Conservation (phyloP, 2,888 invertebrate genomes). For the Drosophila stalkeri region DNA sequence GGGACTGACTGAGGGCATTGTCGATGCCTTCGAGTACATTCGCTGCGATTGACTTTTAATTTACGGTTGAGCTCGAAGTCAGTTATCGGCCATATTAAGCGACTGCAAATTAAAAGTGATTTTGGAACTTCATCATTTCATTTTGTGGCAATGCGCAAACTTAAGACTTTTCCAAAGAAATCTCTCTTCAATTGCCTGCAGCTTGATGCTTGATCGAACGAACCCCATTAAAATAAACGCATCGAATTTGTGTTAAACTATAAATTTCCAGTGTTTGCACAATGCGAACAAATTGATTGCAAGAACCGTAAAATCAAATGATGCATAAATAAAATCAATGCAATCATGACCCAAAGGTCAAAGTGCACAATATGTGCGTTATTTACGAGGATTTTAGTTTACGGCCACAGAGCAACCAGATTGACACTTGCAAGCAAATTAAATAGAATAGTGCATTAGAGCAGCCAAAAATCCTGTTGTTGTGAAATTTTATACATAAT, state of each 20-base stretch:
- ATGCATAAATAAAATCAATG: constrained; percentile 73
- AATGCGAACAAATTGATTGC: constrained; percentile 74
- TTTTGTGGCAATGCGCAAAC: not conserved
- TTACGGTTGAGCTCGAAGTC: constrained; percentile 50
- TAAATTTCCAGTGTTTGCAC: constrained; percentile 32
- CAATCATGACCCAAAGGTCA: constrained; percentile 66
- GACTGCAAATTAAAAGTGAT: not conserved
- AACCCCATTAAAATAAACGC: constrained; percentile 46
- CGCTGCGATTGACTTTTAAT: constrained; percentile 67
- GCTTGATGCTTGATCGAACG: not conserved
- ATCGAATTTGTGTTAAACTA: constrained; percentile 26
- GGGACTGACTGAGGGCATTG: constrained; percentile 17
- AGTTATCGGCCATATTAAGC: constrained; percentile 24
- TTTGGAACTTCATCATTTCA: not conserved
- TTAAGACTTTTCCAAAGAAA: too few relatives aligned
- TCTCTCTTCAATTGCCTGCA: not conserved
- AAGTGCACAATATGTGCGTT: constrained; percentile 51
- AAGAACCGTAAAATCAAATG: constrained; percentile 77
- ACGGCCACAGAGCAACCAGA: constrained; percentile 57
- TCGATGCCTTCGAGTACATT: constrained; percentile 43
- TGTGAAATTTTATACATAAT: constrained; percentile 83
- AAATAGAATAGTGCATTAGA: constrained; percentile 76
- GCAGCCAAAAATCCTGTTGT: constrained; percentile 62
- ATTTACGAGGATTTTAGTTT: constrained; percentile 35
- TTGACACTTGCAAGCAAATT: constrained; percentile 73